A percentile compares a stretch with the other conserved stretches of the same genome.
Evolutionary conservation across 1,140 invertebrate genomes (phyloP).

Genomic region (Coenobita brevimanus): DNA sequence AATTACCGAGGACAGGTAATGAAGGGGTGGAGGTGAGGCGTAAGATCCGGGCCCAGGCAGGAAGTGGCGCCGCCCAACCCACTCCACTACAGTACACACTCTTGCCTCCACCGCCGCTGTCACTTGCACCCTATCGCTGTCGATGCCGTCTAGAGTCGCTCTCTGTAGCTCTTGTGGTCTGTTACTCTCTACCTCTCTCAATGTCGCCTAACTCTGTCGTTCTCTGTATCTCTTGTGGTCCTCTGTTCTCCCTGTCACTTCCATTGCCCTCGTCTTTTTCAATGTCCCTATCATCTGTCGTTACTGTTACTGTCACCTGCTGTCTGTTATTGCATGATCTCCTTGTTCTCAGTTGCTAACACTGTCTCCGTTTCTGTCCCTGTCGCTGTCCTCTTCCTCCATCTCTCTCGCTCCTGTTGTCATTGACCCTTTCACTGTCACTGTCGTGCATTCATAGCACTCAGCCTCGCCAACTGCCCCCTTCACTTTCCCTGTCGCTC

Average conservation of each 20-base stretch:
- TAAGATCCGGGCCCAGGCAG: slow-evolving; percentile 22
- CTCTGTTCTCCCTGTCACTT: background rate
- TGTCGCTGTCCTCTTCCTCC: too few species aligned
- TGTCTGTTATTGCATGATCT: too few species aligned
- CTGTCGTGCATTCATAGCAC: too few species aligned
- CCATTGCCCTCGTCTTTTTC: background rate
- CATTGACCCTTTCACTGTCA: too few species aligned
- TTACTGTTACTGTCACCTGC: background rate
- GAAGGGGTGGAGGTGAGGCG: slow-evolving; percentile 31
- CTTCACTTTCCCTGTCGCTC: too few species aligned
- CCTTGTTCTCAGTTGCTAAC: too few species aligned
- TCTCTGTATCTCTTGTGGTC: background rate
- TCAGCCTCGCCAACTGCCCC: too few species aligned
- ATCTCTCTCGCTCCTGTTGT: too few species aligned
- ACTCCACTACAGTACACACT: too few species aligned
- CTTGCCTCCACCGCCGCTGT: background rate
- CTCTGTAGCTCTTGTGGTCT: background rate
- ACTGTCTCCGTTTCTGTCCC: too few species aligned
- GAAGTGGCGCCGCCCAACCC: background rate
- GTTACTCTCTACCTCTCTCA: too few species aligned
- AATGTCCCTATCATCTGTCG: background rate
- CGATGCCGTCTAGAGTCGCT: background rate
- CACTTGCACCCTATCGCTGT: background rate
- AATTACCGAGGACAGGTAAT: slow-evolving; percentile 36
- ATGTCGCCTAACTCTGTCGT: too few species aligned